Percentiles rank a stretch among this genome's conserved stretches.
phyloP scores from a whole-genome alignment of 37 sponge, comb jelly and placozoan species.

The Dysidea cf. avara region DNA sequence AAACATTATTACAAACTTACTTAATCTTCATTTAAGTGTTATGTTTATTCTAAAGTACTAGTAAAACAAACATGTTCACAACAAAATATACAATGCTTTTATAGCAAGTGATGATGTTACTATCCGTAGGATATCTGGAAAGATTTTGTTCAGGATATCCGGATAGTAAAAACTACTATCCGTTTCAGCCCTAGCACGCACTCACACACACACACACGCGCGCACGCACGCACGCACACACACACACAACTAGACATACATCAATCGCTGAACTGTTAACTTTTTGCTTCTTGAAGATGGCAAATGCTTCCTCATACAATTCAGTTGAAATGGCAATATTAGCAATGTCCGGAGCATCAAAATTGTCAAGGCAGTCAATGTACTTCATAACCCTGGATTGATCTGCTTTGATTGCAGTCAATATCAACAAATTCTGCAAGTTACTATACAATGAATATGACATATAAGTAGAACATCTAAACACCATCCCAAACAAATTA shows the following conservation, averaged over 20 bases:
- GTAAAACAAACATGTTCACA: too few species aligned
- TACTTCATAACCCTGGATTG: slow-evolving; percentile 75
- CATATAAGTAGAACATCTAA: not conserved
- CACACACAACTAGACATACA: slow-evolving; percentile 24
- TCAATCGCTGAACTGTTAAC: slow-evolving; percentile 85
- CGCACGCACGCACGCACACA: too few species aligned
- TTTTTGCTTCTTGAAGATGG: slow-evolving; percentile 83
- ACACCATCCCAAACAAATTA: not conserved
- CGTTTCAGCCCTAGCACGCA: too few species aligned
- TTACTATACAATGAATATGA: slow-evolving; percentile 24
- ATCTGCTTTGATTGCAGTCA: slow-evolving; percentile 74
- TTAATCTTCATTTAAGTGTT: too few species aligned
- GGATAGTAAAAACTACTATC: too few species aligned
- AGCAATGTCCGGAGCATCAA: slow-evolving; percentile 85
- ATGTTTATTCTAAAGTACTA: too few species aligned
- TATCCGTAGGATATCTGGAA: too few species aligned
- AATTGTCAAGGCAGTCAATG: slow-evolving; percentile 82
- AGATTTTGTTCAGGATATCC: too few species aligned
- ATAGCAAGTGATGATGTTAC: too few species aligned
- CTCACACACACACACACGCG: too few species aligned
- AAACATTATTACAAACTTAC: too few species aligned
- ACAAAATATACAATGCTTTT: too few species aligned
- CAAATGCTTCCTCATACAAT: slow-evolving; percentile 82
- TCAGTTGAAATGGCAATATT: slow-evolving; percentile 76
- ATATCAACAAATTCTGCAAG: slow-evolving; percentile 77